Evolutionary conservation across 2,113 vertebrate species (phyloP).

Genomic region (Chiloscyllium plagiosum): DNA sequence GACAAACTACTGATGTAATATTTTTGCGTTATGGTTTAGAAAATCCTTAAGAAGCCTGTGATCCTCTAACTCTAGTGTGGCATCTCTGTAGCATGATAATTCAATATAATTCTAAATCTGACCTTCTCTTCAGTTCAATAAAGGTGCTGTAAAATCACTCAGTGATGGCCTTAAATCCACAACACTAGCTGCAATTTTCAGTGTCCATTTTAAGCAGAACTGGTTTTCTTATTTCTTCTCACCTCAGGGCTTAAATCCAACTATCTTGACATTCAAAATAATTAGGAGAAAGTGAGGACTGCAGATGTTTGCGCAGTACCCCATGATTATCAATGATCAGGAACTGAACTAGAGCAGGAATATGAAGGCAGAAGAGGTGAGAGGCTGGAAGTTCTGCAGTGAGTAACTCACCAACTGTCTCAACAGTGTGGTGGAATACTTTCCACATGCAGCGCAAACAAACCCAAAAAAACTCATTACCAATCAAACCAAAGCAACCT

Average conservation of each 20-base stretch:
- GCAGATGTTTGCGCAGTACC: no score
- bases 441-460: no score
- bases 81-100: background rate
- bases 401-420: no score
- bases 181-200: background rate
- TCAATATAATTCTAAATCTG: background rate
- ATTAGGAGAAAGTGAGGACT: no score
- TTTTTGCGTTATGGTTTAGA: background rate
- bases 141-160: background rate
- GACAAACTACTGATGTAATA: background rate
- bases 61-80: background rate
- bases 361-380: no score
- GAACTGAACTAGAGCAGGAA: no score
- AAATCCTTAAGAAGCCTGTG: background rate
- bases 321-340: no score
- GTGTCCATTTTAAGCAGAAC: background rate
- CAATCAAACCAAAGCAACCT: no score
- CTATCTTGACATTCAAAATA: background rate
- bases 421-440: no score
- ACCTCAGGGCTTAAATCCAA: background rate
- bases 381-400: no score
- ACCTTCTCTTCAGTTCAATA: background rate
- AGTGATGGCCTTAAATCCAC: background rate
- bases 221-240: background rate
- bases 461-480: no score